Conservation (phyloP, 2,113 vertebrate species). For the Saccopteryx leptura region DNA sequence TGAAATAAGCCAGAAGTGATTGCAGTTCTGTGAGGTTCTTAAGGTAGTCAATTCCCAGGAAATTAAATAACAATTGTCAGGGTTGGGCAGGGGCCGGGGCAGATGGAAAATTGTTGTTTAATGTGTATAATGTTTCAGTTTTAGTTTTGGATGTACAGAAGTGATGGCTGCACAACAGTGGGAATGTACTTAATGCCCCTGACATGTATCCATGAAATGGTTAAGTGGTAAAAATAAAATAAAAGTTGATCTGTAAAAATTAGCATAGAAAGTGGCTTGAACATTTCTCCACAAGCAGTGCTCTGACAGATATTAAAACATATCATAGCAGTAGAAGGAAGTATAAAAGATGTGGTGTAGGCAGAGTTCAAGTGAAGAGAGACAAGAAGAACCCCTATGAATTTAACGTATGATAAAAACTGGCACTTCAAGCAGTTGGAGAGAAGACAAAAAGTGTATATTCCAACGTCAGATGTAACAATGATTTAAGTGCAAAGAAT, state of each 20-base stretch:
- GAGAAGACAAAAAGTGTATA: background rate
- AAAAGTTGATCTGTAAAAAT: background rate
- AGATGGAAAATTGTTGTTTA: background rate
- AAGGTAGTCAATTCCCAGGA: background rate
- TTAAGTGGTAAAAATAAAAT: background rate
- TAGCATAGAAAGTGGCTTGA: background rate
- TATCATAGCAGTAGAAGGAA: background rate
- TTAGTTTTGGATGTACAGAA: background rate
- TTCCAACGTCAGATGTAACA: conserved; percentile 14
- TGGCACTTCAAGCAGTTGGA: background rate
- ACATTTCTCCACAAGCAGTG: background rate
- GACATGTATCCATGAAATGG: no score
- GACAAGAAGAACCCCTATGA: background rate
- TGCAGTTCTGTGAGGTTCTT: background rate
- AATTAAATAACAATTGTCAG: background rate
- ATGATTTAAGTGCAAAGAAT: background rate
- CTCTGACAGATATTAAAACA: background rate
- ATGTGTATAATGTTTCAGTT: background rate
- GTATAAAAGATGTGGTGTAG: background rate
- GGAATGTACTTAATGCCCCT: no score
- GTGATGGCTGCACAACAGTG: background rate
- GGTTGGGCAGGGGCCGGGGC: no score
- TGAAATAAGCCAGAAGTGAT: background rate
- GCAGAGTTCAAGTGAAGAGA: conserved; percentile 4
- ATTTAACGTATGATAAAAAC: background rate